Evolutionary conservation across 1,140 invertebrate species (phyloP), one percentile per base, ranked within the genome.

Genomic region (Cardiocondyla obscurior): DNA sequence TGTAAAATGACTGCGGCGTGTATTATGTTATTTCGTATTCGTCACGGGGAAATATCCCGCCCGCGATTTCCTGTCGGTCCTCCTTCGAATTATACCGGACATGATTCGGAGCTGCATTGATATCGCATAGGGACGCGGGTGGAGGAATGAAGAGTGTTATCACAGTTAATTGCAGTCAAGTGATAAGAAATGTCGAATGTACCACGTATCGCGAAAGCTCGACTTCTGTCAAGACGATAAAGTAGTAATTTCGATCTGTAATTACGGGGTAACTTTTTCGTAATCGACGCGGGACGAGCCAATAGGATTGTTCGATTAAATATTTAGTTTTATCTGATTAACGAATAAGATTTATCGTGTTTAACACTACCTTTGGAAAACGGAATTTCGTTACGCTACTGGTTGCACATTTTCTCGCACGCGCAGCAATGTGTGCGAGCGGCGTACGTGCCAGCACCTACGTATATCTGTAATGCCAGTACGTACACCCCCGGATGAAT

Each of bases 401-500:
- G 85, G 58, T 36, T 69, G 77, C 70, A 57, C 69, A 82, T 86
- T 86, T 86, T 69, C 85, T 85, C 77, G 55, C 84, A 81, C 33
- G 79, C 60, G 14, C 64, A 65, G 44, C 67, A 39, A 65, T 65
- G 72, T 83, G 77, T 72, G 39, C 85, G 81, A 19, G 72, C 58
- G 57, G 58, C 33, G 72, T 87, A 87, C 85, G 85, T 86, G 85
- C 85, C 81, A 86, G 84, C 84, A 86, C 81, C 85, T 83, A 86
- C 81, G 72, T 87, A 87, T 87, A 87, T 87, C 85, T 86, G 84
- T 87, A 83, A 87, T 86, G 49, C 65, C 51, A 79, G 77, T 86
- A 86, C 67, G 76, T 89, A 81, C 51, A 86, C 62, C 74, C 81
- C 74, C 72, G 77, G 88, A 89, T 86, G 87, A 88, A 89, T 89